phyloP scores from a whole-genome alignment of 2,797 vertebrate genomes.

The Enteromius argenteus region DNA sequence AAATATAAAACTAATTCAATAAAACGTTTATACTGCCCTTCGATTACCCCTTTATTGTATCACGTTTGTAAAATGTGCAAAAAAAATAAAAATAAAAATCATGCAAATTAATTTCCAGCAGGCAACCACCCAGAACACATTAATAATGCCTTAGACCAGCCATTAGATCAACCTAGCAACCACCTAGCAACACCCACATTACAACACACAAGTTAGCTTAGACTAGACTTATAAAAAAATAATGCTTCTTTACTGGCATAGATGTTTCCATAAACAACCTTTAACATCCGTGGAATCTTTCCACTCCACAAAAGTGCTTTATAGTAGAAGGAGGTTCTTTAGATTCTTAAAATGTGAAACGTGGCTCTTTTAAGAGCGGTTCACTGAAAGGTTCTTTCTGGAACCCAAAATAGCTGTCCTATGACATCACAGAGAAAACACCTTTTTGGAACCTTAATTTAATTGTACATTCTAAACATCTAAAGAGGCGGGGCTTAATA shows the following conservation, averaged over 20 bases:
- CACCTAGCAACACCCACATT: not conserved
- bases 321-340: not conserved
- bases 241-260: not conserved
- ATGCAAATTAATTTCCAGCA: not conserved
- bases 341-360: not conserved
- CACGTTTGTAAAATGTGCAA: not conserved
- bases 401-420: not conserved
- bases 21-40: not conserved
- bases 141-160: not conserved
- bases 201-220: not conserved
- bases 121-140: not conserved
- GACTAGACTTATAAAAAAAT: not conserved
- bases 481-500: not conserved
- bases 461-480: not conserved
- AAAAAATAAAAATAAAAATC: too few species aligned
- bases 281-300: not conserved
- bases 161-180: conserved; percentile 2
- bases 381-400: not conserved
- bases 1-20: not conserved
- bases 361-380: not conserved
- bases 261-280: not conserved
- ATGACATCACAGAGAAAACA: not conserved
- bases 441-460: not conserved
- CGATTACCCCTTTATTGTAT: not conserved
- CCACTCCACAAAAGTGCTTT: not conserved